Percentiles rank a stretch among this genome's conserved stretches.
Conservation (phyloP, 2,888 invertebrate genomes). For the Sarcophaga carnaria region DNA sequence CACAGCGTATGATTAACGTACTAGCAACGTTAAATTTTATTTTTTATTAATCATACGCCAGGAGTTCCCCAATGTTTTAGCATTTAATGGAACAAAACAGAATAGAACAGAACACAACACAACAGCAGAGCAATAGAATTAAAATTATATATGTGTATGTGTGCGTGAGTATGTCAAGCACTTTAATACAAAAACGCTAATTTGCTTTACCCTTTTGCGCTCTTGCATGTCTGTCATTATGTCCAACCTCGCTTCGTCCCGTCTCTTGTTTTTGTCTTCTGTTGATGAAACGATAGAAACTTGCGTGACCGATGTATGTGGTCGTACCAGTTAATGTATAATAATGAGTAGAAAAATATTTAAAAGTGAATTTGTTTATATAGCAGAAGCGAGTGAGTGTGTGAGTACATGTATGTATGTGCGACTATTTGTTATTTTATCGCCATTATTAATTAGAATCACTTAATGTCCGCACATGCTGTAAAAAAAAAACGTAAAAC, state of each 20-base stretch:
- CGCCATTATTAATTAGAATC: conserved; percentile 58
- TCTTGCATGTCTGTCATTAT: neutral
- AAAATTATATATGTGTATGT: neutral
- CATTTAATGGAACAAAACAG: neutral
- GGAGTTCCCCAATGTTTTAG: neutral
- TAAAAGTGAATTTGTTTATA: neutral
- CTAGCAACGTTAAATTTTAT: neutral
- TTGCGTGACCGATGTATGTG: conserved; percentile 29
- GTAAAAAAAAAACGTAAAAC: conserved; percentile 22
- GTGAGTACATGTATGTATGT: neutral
- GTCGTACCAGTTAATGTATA: neutral
- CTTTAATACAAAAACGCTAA: neutral
- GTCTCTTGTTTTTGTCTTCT: neutral
- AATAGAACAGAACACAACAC: too few relatives aligned
- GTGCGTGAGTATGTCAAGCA: neutral
- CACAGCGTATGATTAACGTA: conserved; percentile 12
- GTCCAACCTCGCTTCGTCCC: too few relatives aligned
- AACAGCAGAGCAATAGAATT: too few relatives aligned
- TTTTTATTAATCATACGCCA: conserved; percentile 19
- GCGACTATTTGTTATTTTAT: conserved; percentile 36
- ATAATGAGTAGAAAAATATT: conserved; percentile 8
- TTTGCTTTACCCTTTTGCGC: neutral
- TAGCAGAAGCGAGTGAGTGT: neutral
- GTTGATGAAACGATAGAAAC: neutral
- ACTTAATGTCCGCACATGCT: conserved; percentile 51